Evolutionary conservation across 1,140 invertebrate genomes (phyloP).

Genomic region (Bombus impatiens): DNA sequence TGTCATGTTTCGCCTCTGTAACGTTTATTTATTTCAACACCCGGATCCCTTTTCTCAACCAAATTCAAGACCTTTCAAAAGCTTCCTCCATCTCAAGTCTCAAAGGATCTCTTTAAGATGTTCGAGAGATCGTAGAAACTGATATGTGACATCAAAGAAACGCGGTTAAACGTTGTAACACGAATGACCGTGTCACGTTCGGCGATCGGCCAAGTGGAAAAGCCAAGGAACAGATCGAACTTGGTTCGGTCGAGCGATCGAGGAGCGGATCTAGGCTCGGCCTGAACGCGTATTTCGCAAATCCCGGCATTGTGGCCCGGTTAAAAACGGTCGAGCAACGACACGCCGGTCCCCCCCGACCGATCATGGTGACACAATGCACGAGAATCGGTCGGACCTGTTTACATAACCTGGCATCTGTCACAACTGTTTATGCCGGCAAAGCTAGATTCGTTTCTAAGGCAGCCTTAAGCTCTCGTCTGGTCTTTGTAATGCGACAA

Average conservation of each 20-base stretch:
- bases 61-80: no score
- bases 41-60: no score
- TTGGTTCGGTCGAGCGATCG: background rate
- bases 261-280: background rate
- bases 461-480: slow-evolving; percentile 63
- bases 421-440: slow-evolving; percentile 76
- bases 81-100: no score
- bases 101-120: no score
- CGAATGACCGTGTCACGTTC: background rate
- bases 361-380: slow-evolving; percentile 70
- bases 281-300: slow-evolving; percentile 67
- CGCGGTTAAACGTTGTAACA: background rate
- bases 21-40: no score
- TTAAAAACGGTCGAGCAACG: slow-evolving; percentile 64
- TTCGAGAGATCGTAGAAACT: background rate
- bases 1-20: no score
- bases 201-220: slow-evolving; percentile 34
- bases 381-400: slow-evolving; percentile 57
- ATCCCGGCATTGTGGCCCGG: slow-evolving; percentile 70
- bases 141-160: background rate
- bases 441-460: slow-evolving; percentile 65
- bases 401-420: slow-evolving; percentile 78
- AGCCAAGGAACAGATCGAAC: slow-evolving; percentile 28
- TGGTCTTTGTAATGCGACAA: slow-evolving; percentile 67
- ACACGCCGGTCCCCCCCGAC: slow-evolving; percentile 20